These are phyloP conservation scores for Clupea harengus DNA, from an alignment of 2,113 vertebrate genomes.

Conservation along the genomic window DNA sequence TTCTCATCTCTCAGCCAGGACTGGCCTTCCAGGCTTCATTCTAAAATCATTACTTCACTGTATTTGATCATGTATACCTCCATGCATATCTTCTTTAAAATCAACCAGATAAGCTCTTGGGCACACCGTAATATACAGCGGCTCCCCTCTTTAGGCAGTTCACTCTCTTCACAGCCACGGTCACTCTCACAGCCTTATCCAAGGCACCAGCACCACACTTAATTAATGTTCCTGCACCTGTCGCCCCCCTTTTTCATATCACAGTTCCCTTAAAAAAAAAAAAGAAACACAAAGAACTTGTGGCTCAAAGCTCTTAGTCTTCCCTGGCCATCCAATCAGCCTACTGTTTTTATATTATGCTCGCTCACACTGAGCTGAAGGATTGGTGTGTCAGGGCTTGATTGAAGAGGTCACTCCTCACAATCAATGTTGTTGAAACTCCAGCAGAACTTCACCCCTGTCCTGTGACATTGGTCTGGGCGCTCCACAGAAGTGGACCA, in stretches of 20 bases:
- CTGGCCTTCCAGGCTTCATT: neutral
- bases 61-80: neutral
- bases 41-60: neutral
- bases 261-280: neutral
- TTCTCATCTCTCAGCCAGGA: neutral
- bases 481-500: neutral
- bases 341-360: conserved; percentile 21
- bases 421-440: conserved; percentile 18
- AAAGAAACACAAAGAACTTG: conserved; percentile 9
- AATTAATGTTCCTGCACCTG: conserved; percentile 14
- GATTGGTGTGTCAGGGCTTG: conserved; percentile 30
- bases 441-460: neutral
- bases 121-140: neutral
- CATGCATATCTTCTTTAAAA: conserved; percentile 5
- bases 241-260: neutral
- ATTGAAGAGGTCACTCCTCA: conserved; percentile 29
- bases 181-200: neutral
- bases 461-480: neutral
- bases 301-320: conserved; percentile 19
- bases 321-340: conserved; percentile 32
- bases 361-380: conserved; percentile 20
- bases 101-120: neutral
- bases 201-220: conserved; percentile 16
- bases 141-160: neutral
- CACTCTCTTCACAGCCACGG: conserved; percentile 10